Evolutionary conservation across 2,797 vertebrate genomes (phyloP).

Genomic region (Pachyuromys duprasi): DNA sequence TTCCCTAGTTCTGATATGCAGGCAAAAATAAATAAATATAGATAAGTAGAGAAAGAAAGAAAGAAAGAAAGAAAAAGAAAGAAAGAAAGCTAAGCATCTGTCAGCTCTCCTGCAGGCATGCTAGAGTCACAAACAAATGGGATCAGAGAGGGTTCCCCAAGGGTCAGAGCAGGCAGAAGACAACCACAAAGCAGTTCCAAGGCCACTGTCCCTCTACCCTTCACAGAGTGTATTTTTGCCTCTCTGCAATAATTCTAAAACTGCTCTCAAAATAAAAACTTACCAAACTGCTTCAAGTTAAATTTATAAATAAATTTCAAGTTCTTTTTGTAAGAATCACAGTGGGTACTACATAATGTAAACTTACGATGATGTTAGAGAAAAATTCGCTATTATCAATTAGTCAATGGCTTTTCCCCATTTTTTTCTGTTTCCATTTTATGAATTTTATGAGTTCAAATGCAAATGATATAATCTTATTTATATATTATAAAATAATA

Average conservation of each 20-base stretch:
- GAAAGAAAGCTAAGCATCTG: neutral
- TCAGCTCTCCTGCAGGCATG: neutral
- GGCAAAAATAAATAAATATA: neutral
- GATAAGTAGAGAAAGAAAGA: too few species aligned
- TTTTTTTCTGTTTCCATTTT: neutral
- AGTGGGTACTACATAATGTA: neutral
- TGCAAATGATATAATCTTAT: neutral
- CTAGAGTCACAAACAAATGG: too few species aligned
- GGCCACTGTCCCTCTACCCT: neutral
- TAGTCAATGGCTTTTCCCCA: neutral
- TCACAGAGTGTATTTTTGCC: neutral
- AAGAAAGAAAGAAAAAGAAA: too few species aligned
- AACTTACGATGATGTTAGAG: neutral
- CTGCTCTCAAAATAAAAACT: constrained; percentile 25
- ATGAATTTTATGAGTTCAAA: constrained; percentile 1
- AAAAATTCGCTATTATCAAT: neutral
- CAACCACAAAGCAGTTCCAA: neutral
- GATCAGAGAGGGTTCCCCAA: neutral
- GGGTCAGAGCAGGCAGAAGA: constrained; percentile 3
- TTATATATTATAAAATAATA: neutral
- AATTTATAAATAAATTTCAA: constrained; percentile 20
- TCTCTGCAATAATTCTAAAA: neutral
- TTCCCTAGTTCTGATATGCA: neutral
- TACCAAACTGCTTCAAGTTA: constrained; percentile 12
- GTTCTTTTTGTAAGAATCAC: constrained; percentile 3